Base-by-base conservation (phyloP, 2,797 vertebrate species). In the Fratercula arctica region DNA sequence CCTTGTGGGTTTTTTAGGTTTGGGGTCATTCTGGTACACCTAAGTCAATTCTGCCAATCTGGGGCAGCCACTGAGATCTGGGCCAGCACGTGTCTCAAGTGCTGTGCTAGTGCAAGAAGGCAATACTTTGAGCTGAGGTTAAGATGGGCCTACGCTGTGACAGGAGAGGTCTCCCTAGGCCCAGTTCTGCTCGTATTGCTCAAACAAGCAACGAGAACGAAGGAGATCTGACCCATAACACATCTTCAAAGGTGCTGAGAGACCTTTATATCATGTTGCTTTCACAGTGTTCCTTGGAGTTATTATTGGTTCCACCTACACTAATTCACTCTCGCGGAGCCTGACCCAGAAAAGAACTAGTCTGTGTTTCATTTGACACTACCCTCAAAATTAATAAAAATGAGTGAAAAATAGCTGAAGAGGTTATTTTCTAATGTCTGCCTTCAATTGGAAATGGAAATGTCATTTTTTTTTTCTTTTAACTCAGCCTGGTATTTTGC, bases 281-380 rank as follows among this genome's bases (percentile, higher is more conserved):
- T 82, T 96, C 77, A 85, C 66, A 86, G 59, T 43, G 86, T 80
- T 91, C 95, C 96, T 90, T 83, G 67, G 51, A 95, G 95, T 76
- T 96, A 95, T 96, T 96, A 93, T 93, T 96, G 94, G 82, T 81
- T 95, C 96, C 96, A 91, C 96, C 94, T 81, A 97, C 96, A 86
- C 83, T 90, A 93, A 93, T 93, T 94, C 80, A 35, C 63, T 75
- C 46, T 90, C 51, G 66, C 8, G 0, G 67, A 96, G 67, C 79
- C 50, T 96, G 93, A 96, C 87, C 93, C 85, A 95, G 87, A 95
- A 95, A 92, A 93, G 87, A 93, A 67, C 76, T 90, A 95, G 89
- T 63, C 54, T 83, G 25, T 84, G 50, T 93, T 95, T 93, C 91
- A 95, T 73, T 57, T 94, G 89, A 81, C 76, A 45, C 39, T 63